Evolutionary conservation across 2,797 vertebrate species (phyloP), one percentile per base, ranked within the genome.

Genomic region (Peromyscus eremicus): DNA sequence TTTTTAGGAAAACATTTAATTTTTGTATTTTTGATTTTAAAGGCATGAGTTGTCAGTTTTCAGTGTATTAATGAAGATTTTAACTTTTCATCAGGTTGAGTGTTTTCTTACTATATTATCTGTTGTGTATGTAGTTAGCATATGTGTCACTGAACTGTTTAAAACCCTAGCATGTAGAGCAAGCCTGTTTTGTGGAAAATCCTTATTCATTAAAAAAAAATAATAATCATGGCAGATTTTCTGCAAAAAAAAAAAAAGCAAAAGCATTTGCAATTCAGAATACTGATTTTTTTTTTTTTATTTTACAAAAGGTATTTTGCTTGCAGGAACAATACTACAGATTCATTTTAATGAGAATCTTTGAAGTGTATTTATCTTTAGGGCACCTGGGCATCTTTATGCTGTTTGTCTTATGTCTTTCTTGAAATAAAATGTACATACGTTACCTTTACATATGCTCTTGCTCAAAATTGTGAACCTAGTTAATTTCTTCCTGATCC

Each of bases 51-150:
- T 99, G 99, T 99, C 99, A 99, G 98, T 99, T 99, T 99, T 99
- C 99, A 99, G 99, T 99, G 99, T 99, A 99, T 99, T 99, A 99
- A 99, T 99, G 99, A 99, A 99, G 99, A 99, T 99, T 99, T 99
- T 99, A 99, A 99, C 99, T 99, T 99, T 99, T 99, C 99, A 99
- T 99, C 99, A 99, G 98, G 99, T 99, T 99, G 99, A 99, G 99
- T 99, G 99, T 99, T 99, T 99, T 99, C 99, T 99, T 99, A 99
- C 98, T 99, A 98, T 99, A 99, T 99, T 99, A 98, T 99, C 98
- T 98, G 98, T 99, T 99, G 99, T 99, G 98, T 99, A 98, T 98
- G 99, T 99, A 99, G 99, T 99, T 99, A 99, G 99, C 99, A 99
- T 99, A 99, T 99, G 98, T 99, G 99, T 99, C 99, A 99, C 99